Percentiles rank a stretch among this genome's conserved stretches.
These are phyloP conservation scores for Anthonomus grandis DNA, from an alignment of 1,140 invertebrate genomes.

Conservation along the genomic window DNA sequence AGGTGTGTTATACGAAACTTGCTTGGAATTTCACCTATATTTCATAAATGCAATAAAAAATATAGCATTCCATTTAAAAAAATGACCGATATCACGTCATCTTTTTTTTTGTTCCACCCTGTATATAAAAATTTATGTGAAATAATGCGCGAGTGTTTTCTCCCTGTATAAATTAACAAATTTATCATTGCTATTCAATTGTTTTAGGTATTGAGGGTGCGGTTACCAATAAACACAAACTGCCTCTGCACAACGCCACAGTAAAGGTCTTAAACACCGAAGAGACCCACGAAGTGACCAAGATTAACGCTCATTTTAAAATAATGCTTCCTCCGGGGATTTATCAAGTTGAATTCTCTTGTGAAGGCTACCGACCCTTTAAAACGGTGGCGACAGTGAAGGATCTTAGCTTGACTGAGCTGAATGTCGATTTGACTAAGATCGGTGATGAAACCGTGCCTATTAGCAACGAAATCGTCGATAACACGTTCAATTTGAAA, in stretches of 20 bases:
- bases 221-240: conserved; percentile 59
- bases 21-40: too few relatives aligned
- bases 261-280: conserved; percentile 60
- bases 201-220: conserved; percentile 66
- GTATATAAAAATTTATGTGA: too few relatives aligned
- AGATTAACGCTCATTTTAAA: conserved; percentile 67
- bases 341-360: conserved; percentile 59
- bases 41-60: too few relatives aligned
- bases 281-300: conserved; percentile 59
- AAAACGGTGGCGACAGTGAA: conserved; percentile 45
- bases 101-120: too few relatives aligned
- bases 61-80: too few relatives aligned
- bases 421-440: conserved; percentile 13
- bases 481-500: too few relatives aligned
- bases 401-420: conserved; percentile 5
- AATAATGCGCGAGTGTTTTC: too few relatives aligned
- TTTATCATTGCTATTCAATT: neutral
- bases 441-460: neutral
- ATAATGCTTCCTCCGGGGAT: conserved; percentile 62
- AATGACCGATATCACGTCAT: too few relatives aligned
- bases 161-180: too few relatives aligned
- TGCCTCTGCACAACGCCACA: conserved; percentile 67
- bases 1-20: too few relatives aligned
- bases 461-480: neutral
- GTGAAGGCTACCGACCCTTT: conserved; percentile 56